Conservation (phyloP, 1,140 invertebrate genomes). For the Zaprionus camerounensis region DNA sequence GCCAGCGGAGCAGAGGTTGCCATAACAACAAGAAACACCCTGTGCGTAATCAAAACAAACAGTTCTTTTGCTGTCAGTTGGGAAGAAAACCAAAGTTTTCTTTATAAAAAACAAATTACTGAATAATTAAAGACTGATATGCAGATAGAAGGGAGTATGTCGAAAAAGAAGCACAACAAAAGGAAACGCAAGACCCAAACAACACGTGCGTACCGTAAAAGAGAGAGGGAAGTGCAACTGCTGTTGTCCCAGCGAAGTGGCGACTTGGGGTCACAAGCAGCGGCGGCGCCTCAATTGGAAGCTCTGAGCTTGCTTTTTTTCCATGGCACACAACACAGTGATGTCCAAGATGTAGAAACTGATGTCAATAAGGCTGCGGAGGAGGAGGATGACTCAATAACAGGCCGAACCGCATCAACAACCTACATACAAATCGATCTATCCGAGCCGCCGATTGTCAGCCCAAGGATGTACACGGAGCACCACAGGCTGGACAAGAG, state of each 20-base stretch:
- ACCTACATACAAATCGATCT: constrained; percentile 72
- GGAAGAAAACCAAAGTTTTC: not conserved
- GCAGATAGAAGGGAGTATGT: not conserved
- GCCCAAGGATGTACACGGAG: constrained; percentile 21
- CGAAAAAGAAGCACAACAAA: constrained; percentile 24
- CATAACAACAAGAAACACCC: not conserved
- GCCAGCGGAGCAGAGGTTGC: not conserved
- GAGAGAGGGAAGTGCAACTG: constrained; percentile 63
- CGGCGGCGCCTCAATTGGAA: constrained; percentile 27
- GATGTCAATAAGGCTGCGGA: not conserved
- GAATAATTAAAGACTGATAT: constrained; percentile 2
- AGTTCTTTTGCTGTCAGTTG: not conserved
- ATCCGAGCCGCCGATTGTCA: constrained; percentile 51
- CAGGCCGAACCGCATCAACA: constrained; percentile 19
- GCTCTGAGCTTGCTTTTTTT: constrained; percentile 53
- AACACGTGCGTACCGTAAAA: constrained; percentile 55
- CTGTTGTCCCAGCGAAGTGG: constrained; percentile 41
- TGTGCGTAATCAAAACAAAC: not conserved
- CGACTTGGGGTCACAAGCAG: not conserved
- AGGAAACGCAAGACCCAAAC: constrained; percentile 66
- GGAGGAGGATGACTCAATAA: constrained; percentile 26
- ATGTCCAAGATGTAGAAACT: not conserved
- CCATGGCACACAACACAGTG: constrained; percentile 33
- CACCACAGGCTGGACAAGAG: constrained; percentile 48
- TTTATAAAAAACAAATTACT: not conserved